These are phyloP conservation scores for Cyphomyrus discorhynchus DNA, from an alignment of 2,113 vertebrate species.

Conservation along the genomic window DNA sequence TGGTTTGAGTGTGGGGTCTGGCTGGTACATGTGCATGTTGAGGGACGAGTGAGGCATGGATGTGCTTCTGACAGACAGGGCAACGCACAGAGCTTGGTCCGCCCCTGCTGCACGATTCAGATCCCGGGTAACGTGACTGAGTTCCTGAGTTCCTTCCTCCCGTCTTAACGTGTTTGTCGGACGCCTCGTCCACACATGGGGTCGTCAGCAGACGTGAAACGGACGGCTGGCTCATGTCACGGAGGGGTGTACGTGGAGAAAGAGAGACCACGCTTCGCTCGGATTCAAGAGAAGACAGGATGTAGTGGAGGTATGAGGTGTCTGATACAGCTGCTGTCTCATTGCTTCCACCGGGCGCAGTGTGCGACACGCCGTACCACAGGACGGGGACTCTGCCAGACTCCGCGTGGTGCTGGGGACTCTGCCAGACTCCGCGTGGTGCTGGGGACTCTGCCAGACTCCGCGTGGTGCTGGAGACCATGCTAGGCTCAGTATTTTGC, in stretches of 20 bases:
- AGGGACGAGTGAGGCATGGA: background rate
- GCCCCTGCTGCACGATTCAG: no score
- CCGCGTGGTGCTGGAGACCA: background rate
- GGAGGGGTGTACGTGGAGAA: background rate
- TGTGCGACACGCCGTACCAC: background rate
- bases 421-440: background rate
- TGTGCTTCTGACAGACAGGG: background rate
- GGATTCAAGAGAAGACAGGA: slow-evolving; percentile 14
- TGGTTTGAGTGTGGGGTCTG: background rate
- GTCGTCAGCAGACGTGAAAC: background rate
- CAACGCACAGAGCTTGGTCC: background rate
- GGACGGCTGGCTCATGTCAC: no score
- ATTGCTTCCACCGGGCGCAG: background rate
- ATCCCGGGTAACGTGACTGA: background rate
- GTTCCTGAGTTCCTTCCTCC: background rate
- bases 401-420: background rate
- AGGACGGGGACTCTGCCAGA: background rate
- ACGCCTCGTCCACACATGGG: background rate
- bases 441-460: background rate
- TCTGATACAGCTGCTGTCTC: background rate
- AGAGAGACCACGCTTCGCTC: background rate
- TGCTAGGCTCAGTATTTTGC: slow-evolving; percentile 28
- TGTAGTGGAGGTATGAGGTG: background rate
- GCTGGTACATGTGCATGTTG: background rate
- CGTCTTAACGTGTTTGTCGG: background rate